Evolutionary conservation across 2,797 vertebrate species (phyloP).

Genomic region (Coranthus polyacanthus): DNA sequence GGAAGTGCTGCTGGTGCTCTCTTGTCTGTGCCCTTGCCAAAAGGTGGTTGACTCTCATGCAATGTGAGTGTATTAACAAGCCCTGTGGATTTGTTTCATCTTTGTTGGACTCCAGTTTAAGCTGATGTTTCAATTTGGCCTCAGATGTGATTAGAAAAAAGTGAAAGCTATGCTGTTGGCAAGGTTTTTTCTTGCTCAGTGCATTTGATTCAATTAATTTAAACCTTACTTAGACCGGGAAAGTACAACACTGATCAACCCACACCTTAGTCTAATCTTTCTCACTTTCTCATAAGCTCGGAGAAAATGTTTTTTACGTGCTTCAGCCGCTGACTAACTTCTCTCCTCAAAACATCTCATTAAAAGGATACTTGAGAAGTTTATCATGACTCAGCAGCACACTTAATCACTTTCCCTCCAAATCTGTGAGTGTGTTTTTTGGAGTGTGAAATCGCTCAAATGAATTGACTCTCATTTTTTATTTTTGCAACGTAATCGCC

Average conservation of each 20-base stretch:
- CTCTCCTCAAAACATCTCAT: constrained; percentile 62
- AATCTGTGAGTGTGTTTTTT: constrained; percentile 70
- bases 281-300: constrained; percentile 18
- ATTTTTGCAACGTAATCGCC: constrained; percentile 72
- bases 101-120: constrained; percentile 6
- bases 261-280: constrained; percentile 3
- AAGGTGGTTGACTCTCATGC: constrained; percentile 38
- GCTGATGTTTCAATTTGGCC: background rate
- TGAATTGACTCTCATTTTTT: constrained; percentile 72
- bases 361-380: constrained; percentile 60
- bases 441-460: constrained; percentile 76
- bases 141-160: background rate
- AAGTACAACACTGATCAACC: background rate
- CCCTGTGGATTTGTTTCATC: constrained; percentile 12
- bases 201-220: background rate
- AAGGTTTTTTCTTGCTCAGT: background rate
- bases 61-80: constrained; percentile 18
- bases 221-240: background rate
- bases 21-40: constrained; percentile 53
- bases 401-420: constrained; percentile 61
- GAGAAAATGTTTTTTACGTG: constrained; percentile 11
- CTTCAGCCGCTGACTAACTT: constrained; percentile 48
- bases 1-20: constrained; percentile 37
- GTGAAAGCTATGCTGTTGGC: background rate
- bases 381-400: constrained; percentile 69